Evolutionary conservation across 2,888 invertebrate genomes (phyloP), one percentile per base, ranked within the genome.

Genomic region (Ophonus ardosiacus): DNA sequence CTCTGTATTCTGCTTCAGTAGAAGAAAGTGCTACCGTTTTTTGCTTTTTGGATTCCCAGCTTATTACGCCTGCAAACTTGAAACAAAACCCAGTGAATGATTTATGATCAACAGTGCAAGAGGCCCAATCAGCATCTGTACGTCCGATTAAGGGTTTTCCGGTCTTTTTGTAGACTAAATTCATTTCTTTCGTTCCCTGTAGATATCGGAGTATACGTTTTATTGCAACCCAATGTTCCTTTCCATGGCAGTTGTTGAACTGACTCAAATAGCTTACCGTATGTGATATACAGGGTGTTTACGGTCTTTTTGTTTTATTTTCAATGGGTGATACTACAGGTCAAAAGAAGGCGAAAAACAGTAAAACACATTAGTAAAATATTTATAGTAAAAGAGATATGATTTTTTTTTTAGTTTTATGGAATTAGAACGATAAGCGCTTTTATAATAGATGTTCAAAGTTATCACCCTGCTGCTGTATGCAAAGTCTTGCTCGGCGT

Each of bases 71-170:
- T 8, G 68, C 68, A 65, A 2, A 21, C 18, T 65, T 65, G 7
- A 61, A 61, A 61, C 61, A 61, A 6, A 6, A 57, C 18, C 59
- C 31, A 3, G 57, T 31, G 13, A 7, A 79, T 24, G 18, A 43
- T 76, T 31, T 71, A 43, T 56, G 76, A 43, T 74, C 71, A 24
- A 83, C 1, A 3, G 43, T 43, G 7, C 15, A 17, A 10, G 15
- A 8, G 8, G 43, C 68, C 82, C 82, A 82, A n/a, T 82, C 82
- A 79, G 68, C 71, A 78, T 76, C 68, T 17, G 56, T 68, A 40
- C 0, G 38, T 15, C 82, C 82, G 13, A 40, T 18, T 8, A 82
- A 1, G 7, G 61, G 68, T 40, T 82, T n/a, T 13, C 13, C 43
- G 38, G 8, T 38, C 15, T 71, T 31, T 57, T 31, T 63, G 51